These are phyloP conservation scores for Apomyelois bistriatella DNA, from an alignment of 2,888 invertebrate species.

Conservation along the genomic window DNA sequence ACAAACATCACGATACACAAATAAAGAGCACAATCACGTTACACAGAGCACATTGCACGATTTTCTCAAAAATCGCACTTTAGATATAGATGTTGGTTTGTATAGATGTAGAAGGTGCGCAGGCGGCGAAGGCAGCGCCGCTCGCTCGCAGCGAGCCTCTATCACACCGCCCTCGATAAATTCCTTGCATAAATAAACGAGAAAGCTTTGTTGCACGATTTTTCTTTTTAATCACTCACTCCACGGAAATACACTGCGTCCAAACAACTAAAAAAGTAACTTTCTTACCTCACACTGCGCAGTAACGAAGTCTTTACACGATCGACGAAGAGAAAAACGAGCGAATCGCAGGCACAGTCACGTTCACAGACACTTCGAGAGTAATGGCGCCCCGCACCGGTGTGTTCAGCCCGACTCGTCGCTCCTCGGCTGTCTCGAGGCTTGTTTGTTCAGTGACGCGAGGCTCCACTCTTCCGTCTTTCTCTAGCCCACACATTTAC, in stretches of 20 bases:
- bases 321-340: constrained; percentile 69
- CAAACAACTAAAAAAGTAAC: constrained; percentile 57
- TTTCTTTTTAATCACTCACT: constrained; percentile 50
- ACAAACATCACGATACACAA: constrained; percentile 46
- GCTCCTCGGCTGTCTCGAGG: constrained; percentile 53
- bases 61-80: constrained; percentile 57
- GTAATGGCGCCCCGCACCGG: constrained; percentile 77
- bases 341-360: constrained; percentile 70
- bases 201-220: constrained; percentile 62
- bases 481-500: constrained; percentile 26
- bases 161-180: constrained; percentile 73
- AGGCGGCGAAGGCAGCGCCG: constrained; percentile 67
- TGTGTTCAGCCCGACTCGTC: constrained; percentile 60
- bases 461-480: constrained; percentile 44
- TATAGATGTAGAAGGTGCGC: constrained; percentile 37
- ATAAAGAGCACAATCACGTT: constrained; percentile 57
- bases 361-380: constrained; percentile 72
- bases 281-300: constrained; percentile 76
- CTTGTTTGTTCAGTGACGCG: constrained; percentile 73
- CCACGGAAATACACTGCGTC: constrained; percentile 61
- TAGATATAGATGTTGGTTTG: constrained; percentile 21
- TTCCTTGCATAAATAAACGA: constrained; percentile 77
- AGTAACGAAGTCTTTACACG: constrained; percentile 72
- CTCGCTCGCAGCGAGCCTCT: constrained; percentile 63
- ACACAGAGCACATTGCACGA: constrained; percentile 54